Base-by-base conservation (phyloP, 2,888 invertebrate genomes). In the Belgica antarctica region DNA sequence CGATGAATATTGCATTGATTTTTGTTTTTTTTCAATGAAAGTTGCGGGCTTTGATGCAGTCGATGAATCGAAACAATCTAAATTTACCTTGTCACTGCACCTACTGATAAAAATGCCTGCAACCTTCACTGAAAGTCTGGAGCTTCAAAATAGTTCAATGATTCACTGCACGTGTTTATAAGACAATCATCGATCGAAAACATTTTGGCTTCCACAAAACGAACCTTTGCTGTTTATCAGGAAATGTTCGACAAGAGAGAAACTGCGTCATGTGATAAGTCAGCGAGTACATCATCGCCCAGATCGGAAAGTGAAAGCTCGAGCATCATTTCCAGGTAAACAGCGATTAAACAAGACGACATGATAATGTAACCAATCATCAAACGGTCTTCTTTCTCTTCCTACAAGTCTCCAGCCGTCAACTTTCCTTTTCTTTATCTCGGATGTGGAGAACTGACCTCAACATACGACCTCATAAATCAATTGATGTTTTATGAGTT, bases 371-470 rank as follows among this genome's bases (percentile, higher is more conserved):
- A 59, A 27, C 27, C n/a, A 27, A 59, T 10, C 59, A 27, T n/a
- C 59, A 59, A 59, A 59, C 27, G 15, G 4, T 41, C 15, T 52
- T 52, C 22, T 59, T 59, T 59, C 59, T 25, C 27, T 59, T 27
- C 27, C 7, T 7, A n/a, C n/a, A n/a, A 19, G 19, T 8, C 2
- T 5, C 8, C 5, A 59, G n/a, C 52, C 2, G 27, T 59, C 25
- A 59, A 59, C 59, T 59, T 59, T 59, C 59, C 7, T 25, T 59
- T 59, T 59, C 27, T 27, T 27, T 59, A 59, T 59, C 59, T 59
- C 25, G 12, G 34, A 31, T 46, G n/a, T 15, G 8, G 52, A 52
- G 12, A 10, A 59, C n/a, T 59, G 59, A 59, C 59, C 59, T 41
- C 46, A n/a, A 36, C 24, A 63, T 15, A 36, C 25, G 46, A 63